These are phyloP conservation scores for Numenius phaeopus DNA, from an alignment of 2,797 vertebrate species.

Conservation along the genomic window DNA sequence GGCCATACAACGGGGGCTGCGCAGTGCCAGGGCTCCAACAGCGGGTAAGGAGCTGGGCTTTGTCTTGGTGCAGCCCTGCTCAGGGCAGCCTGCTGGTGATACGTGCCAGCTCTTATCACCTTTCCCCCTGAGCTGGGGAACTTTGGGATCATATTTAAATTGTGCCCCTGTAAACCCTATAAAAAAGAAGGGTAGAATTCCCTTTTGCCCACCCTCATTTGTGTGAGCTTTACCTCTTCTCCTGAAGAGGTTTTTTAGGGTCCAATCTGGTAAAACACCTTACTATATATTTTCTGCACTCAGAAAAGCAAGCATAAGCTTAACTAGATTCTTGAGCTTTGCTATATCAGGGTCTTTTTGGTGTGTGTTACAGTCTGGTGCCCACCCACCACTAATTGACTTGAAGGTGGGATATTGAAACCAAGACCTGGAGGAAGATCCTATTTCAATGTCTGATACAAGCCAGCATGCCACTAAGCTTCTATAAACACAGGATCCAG, in stretches of 20 bases:
- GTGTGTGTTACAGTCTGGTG: background rate
- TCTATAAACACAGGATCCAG: conserved; percentile 5
- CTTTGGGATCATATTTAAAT: background rate
- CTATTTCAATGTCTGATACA: background rate
- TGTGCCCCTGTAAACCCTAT: fast-evolving
- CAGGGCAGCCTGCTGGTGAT: background rate
- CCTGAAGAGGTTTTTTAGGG: background rate
- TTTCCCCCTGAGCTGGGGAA: background rate
- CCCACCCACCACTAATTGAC: background rate
- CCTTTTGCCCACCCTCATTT: background rate
- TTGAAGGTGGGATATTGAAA: background rate
- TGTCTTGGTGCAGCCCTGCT: background rate
- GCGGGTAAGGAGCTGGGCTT: background rate
- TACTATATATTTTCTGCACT: background rate
- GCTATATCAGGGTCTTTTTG: background rate
- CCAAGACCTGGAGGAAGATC: background rate
- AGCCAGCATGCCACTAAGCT: background rate
- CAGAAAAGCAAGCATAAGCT: background rate
- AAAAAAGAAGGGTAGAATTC: background rate
- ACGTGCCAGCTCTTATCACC: background rate
- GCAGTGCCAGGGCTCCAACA: fast-evolving
- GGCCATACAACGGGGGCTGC: fast-evolving
- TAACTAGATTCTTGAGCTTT: background rate
- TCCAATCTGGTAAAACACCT: background rate
- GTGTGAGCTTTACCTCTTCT: background rate